Conservation (phyloP, 2,888 invertebrate genomes). For the Tenthredo scrophulariae region DNA sequence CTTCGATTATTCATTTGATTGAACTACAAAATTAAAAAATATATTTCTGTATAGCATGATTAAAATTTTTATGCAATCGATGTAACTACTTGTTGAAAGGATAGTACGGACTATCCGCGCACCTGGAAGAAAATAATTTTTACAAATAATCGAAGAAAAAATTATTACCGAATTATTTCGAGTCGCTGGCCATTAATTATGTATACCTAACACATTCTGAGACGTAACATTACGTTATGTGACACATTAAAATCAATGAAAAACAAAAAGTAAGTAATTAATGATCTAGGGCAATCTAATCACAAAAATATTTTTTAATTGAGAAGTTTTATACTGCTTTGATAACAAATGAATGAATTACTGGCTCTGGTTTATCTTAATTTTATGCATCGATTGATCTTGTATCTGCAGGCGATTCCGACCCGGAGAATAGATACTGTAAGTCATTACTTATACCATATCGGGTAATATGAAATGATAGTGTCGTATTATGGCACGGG, state of each 20-base stretch:
- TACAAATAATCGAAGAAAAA: not conserved
- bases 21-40: not conserved
- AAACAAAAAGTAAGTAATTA: not conserved
- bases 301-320: not conserved
- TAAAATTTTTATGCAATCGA: not conserved
- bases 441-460: not conserved
- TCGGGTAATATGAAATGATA: not conserved
- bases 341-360: too few species aligned
- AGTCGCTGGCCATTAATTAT: not conserved
- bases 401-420: too few species aligned
- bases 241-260: not conserved
- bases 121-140: not conserved
- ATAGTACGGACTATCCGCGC: slow-evolving; percentile 2
- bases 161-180: not conserved
- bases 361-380: too few species aligned
- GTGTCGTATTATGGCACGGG: not conserved
- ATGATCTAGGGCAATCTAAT: not conserved
- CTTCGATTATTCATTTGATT: not conserved
- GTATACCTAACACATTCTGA: not conserved
- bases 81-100: slow-evolving; percentile 7
- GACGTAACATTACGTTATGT: not conserved
- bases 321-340: not conserved
- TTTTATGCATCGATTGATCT: too few species aligned
- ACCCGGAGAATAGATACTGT: not conserved
- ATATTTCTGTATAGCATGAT: not conserved